phyloP scores from a whole-genome alignment of 2,113 vertebrate species.

The Xenus cinereus region DNA sequence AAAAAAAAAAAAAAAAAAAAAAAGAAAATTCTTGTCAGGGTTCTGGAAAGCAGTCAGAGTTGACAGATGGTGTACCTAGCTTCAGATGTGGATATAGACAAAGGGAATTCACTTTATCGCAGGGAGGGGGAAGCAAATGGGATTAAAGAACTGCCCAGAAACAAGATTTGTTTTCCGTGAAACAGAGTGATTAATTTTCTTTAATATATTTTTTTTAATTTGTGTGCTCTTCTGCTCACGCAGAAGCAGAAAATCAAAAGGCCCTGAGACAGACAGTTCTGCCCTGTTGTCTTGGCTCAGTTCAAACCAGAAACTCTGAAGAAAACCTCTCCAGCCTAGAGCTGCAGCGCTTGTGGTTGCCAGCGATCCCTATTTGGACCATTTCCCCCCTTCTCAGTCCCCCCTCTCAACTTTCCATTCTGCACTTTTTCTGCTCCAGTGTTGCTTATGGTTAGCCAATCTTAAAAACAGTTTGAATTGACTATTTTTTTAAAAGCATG shows the following conservation, averaged over 20 bases:
- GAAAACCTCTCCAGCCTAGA: not conserved
- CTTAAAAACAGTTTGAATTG: not conserved
- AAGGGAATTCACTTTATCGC: not conserved
- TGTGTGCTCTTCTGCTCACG: not conserved
- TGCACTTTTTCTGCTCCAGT: not conserved
- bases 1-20: not conserved
- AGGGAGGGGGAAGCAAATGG: not conserved
- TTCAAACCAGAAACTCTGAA: not conserved
- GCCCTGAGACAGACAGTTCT: not conserved
- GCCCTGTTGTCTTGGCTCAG: not conserved
- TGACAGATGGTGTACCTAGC: constrained; percentile 23
- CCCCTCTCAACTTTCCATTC: not conserved
- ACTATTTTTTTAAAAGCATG: not conserved
- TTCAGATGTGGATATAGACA: constrained; percentile 2
- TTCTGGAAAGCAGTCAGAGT: constrained; percentile 2
- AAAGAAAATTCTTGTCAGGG: not conserved
- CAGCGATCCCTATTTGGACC: not conserved
- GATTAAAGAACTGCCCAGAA: not conserved
- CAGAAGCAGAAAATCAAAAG: not conserved
- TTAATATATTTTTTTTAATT: not conserved
- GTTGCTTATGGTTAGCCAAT: not conserved
- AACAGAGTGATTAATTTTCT: not conserved
- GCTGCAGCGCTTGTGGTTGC: not conserved
- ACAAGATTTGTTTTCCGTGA: not conserved
- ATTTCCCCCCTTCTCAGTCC: not conserved